phyloP scores from a whole-genome alignment of 64 coral and sea anemone species.

The Pocillopora verrucosa region DNA sequence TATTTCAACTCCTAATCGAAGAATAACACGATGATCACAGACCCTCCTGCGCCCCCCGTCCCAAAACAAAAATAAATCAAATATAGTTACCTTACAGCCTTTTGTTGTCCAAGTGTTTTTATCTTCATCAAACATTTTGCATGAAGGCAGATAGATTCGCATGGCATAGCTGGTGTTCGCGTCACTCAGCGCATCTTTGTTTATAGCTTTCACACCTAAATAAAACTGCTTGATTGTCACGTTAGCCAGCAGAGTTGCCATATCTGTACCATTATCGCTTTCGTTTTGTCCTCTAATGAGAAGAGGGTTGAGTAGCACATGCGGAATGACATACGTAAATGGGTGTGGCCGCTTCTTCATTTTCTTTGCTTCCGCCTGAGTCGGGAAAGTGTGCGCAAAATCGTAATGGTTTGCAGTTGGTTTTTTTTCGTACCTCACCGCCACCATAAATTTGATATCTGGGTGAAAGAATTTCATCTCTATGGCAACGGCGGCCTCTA shows the following conservation, averaged over 20 bases:
- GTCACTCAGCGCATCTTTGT: constrained; percentile 52
- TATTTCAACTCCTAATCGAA: background rate
- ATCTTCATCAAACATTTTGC: constrained; percentile 84
- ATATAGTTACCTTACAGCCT: constrained; percentile 65
- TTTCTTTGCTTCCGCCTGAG: constrained; percentile 63
- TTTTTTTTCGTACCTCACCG: constrained; percentile 62
- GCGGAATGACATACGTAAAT: constrained; percentile 75
- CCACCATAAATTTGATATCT: constrained; percentile 59
- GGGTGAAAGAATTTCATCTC: constrained; percentile 72
- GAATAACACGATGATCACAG: background rate
- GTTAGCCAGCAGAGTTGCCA: background rate
- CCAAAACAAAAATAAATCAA: too few relatives aligned
- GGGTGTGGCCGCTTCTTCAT: constrained; percentile 89
- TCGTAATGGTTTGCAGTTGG: constrained; percentile 78
- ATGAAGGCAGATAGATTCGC: constrained; percentile 85
- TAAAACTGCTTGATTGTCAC: constrained; percentile 53
- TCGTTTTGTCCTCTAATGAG: constrained; percentile 42
- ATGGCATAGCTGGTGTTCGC: constrained; percentile 73
- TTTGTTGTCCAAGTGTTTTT: constrained; percentile 85
- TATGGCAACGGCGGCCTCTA: constrained; percentile 60
- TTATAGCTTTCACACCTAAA: constrained; percentile 81
- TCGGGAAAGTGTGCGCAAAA: constrained; percentile 70
- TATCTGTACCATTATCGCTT: constrained; percentile 42
- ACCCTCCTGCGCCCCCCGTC: background rate
- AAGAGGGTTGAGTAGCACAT: constrained; percentile 48